A percentile compares a stretch with the other conserved stretches of the same genome.
Evolutionary conservation across 2,797 vertebrate species (phyloP).

Genomic region (Chromobotia macracanthus): DNA sequence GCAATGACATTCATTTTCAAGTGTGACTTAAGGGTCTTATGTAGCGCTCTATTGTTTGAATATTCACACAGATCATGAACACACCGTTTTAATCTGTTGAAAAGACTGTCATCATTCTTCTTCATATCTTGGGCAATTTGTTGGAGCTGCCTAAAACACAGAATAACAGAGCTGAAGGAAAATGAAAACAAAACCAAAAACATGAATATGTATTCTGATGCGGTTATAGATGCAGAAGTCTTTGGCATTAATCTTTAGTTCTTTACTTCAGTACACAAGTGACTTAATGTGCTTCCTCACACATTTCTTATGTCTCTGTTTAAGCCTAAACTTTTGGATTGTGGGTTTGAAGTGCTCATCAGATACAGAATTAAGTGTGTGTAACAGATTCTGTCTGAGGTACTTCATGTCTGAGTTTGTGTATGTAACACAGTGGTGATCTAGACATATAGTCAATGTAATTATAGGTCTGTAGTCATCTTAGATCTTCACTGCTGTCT

Average conservation of each 20-base stretch:
- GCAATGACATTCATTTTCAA: background rate
- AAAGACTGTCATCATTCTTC: conserved; percentile 91
- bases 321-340: background rate
- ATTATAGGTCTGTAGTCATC: conserved; percentile 38
- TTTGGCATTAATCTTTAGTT: background rate
- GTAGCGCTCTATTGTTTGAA: no score
- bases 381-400: conserved; percentile 1
- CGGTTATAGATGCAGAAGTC: background rate
- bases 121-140: conserved; percentile 95
- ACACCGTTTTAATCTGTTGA: conserved; percentile 91
- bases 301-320: background rate
- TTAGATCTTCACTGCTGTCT: no score
- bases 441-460: conserved; percentile 46
- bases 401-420: conserved; percentile 3
- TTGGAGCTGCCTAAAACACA: conserved; percentile 86
- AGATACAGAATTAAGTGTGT: background rate
- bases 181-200: background rate
- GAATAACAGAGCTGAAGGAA: background rate
- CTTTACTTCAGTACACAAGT: background rate
- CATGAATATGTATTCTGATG: no score
- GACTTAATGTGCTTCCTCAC: background rate
- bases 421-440: background rate
- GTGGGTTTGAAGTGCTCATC: conserved; percentile 16
- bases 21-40: no score
- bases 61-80: background rate